Conservation (phyloP, 2,888 invertebrate genomes). For the Stenoptilia bipunctidactyla region DNA sequence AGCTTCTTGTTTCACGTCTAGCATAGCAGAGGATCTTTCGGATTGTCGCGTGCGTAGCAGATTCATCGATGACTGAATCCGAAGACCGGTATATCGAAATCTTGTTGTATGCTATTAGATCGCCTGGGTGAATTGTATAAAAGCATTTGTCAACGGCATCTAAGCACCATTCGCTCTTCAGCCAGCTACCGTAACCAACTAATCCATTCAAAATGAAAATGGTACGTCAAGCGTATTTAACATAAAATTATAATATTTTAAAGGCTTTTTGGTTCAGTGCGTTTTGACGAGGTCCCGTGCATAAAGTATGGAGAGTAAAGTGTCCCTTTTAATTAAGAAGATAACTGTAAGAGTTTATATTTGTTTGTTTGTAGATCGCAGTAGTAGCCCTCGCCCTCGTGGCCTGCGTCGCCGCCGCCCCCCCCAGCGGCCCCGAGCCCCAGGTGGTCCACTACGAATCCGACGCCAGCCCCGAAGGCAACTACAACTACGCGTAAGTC, state of each 20-base stretch:
- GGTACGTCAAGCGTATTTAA: no score
- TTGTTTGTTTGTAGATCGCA: slow-evolving; percentile 23
- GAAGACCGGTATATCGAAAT: slow-evolving; percentile 42
- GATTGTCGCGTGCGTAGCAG: slow-evolving; percentile 13
- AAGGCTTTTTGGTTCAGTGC: no score
- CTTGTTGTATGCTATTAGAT: slow-evolving; percentile 47
- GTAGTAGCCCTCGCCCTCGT: slow-evolving; percentile 38
- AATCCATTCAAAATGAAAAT: slow-evolving; percentile 1
- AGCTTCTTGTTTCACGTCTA: no score
- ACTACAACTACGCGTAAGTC: slow-evolving; percentile 33
- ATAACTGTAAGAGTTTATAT: no score
- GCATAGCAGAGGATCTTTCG: no score
- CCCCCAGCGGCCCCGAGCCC: slow-evolving; percentile 20
- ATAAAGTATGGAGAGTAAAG: no score
- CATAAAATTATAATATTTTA: no score
- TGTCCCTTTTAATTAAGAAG: no score
- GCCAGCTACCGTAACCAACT: slow-evolving; percentile 18
- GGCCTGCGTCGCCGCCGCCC: slow-evolving; percentile 35
- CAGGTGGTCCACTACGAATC: slow-evolving; percentile 32
- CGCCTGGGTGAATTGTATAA: slow-evolving; percentile 51
- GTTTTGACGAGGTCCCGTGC: no score
- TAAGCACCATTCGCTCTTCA: slow-evolving; percentile 51
- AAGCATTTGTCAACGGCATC: slow-evolving; percentile 27
- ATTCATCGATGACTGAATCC: slow-evolving; percentile 40
- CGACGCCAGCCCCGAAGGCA: slow-evolving; percentile 34